phyloP scores from a whole-genome alignment of 2,888 invertebrate species.

The Agrilus cyanescens region DNA sequence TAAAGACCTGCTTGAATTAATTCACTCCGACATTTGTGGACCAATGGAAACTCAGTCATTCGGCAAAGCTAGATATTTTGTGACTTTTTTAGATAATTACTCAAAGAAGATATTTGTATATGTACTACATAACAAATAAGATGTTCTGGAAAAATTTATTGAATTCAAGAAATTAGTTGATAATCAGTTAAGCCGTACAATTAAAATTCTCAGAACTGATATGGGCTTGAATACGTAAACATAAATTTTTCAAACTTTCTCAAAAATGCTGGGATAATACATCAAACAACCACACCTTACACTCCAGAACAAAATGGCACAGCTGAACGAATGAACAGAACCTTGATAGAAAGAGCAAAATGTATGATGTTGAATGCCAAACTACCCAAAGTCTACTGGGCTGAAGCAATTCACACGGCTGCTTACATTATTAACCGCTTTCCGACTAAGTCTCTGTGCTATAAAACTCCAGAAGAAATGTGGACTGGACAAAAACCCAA shows the following conservation, averaged over 20 bases:
- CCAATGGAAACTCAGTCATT: constrained; percentile 16
- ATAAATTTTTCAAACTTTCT: constrained; percentile 6
- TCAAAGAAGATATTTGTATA: constrained; percentile 9
- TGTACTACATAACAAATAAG: constrained; percentile 7
- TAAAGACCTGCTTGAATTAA: constrained; percentile 13
- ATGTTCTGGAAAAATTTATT: constrained; percentile 4
- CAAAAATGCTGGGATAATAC: constrained; percentile 11
- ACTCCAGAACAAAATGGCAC: constrained; percentile 16
- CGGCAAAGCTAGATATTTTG: constrained; percentile 18
- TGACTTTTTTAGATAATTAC: constrained; percentile 23
- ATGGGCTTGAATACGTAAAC: constrained; percentile 9
- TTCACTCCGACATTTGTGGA: constrained; percentile 20
- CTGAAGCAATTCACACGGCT: constrained; percentile 11
- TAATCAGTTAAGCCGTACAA: constrained; percentile 8
- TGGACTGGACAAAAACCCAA: constrained; percentile 26
- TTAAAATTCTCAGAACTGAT: constrained; percentile 11
- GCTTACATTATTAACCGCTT: constrained; percentile 7
- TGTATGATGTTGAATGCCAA: constrained; percentile 11
- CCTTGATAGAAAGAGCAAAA: constrained; percentile 12
- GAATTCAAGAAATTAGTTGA: constrained; percentile 7
- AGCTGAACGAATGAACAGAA: too few species aligned
- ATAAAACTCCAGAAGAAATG: constrained; percentile 24
- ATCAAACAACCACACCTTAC: constrained; percentile 14
- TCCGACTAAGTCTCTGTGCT: constrained; percentile 3
- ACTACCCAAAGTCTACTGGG: constrained; percentile 9